These are phyloP conservation scores for Chesias legatella DNA, from an alignment of 2,888 invertebrate species.

Conservation along the genomic window DNA sequence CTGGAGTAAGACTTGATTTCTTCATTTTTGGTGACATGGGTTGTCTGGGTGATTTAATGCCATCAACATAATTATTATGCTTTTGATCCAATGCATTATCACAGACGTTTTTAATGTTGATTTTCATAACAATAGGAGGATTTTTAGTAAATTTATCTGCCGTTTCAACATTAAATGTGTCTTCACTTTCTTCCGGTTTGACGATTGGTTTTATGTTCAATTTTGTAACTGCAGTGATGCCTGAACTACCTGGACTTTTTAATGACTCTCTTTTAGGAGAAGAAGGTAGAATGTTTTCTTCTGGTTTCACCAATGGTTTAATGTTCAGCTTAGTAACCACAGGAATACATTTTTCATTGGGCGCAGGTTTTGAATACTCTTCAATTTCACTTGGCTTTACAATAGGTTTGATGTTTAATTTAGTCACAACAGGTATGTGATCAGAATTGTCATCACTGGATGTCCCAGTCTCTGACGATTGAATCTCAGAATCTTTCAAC, in stretches of 20 bases:
- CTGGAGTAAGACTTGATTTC: slow-evolving; percentile 15
- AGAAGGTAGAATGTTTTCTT: slow-evolving; percentile 47
- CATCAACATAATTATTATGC: slow-evolving; percentile 46
- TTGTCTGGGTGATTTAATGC: slow-evolving; percentile 61
- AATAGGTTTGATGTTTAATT: slow-evolving; percentile 81
- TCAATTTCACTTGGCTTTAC: slow-evolving; percentile 55
- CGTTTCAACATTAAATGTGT: slow-evolving; percentile 41
- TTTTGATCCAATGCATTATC: slow-evolving; percentile 39
- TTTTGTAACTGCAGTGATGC: slow-evolving; percentile 63
- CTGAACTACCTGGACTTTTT: slow-evolving; percentile 40
- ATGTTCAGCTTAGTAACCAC: slow-evolving; percentile 67
- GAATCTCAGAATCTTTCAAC: slow-evolving; percentile 66
- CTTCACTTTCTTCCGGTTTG: slow-evolving; percentile 59
- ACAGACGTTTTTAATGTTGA: slow-evolving; percentile 63
- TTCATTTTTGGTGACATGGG: slow-evolving; percentile 35
- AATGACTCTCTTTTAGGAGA: slow-evolving; percentile 64
- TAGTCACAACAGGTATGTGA: slow-evolving; percentile 72
- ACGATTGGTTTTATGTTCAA: slow-evolving; percentile 71
- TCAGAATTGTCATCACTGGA: slow-evolving; percentile 73
- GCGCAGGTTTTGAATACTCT: slow-evolving; percentile 38
- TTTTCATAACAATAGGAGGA: slow-evolving; percentile 71
- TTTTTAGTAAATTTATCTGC: slow-evolving; percentile 52
- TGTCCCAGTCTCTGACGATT: slow-evolving; percentile 69
- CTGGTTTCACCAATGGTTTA: slow-evolving; percentile 65
- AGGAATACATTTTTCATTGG: slow-evolving; percentile 55